Conservation (phyloP, 2,888 invertebrate species). For the Pyrrhopygopsis socrates region DNA sequence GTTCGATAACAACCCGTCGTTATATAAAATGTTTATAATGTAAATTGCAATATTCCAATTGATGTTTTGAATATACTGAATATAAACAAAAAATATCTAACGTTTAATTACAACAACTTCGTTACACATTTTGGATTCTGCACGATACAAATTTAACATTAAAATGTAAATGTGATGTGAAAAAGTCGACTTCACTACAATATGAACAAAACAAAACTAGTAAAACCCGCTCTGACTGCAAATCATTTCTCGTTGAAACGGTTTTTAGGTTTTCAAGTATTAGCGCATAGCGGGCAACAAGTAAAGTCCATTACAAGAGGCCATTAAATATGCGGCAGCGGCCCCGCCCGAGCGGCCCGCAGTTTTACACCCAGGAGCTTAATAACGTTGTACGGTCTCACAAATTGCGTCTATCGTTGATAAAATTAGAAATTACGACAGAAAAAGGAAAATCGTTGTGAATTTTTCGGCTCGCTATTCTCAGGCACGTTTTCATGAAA, state of each 20-base stretch:
- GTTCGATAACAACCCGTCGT: neutral
- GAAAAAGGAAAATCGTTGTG: conserved; percentile 3
- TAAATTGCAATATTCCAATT: too few species aligned
- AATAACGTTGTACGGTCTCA: conserved; percentile 12
- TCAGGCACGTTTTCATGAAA: neutral
- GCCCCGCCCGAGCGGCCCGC: conserved; percentile 15
- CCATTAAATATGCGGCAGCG: conserved; percentile 80
- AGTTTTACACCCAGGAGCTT: conserved; percentile 23
- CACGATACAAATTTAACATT: too few species aligned
- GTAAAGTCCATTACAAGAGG: conserved; percentile 76
- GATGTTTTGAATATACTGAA: too few species aligned
- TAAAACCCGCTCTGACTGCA: neutral
- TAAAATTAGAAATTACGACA: conserved; percentile 22
- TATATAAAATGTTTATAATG: neutral
- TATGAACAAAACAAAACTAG: neutral
- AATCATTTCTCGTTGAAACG: neutral
- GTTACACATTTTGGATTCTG: too few species aligned
- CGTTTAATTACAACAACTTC: too few species aligned
- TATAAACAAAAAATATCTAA: too few species aligned
- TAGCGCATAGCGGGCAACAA: conserved; percentile 46
- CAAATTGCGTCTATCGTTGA: conserved; percentile 19
- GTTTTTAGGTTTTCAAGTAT: conserved; percentile 8
- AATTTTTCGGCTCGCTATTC: neutral
- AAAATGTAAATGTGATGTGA: too few species aligned
- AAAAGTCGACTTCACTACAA: neutral